phyloP scores from a whole-genome alignment of 2,797 vertebrate genomes.

The Oceanodroma leucorhoa region DNA sequence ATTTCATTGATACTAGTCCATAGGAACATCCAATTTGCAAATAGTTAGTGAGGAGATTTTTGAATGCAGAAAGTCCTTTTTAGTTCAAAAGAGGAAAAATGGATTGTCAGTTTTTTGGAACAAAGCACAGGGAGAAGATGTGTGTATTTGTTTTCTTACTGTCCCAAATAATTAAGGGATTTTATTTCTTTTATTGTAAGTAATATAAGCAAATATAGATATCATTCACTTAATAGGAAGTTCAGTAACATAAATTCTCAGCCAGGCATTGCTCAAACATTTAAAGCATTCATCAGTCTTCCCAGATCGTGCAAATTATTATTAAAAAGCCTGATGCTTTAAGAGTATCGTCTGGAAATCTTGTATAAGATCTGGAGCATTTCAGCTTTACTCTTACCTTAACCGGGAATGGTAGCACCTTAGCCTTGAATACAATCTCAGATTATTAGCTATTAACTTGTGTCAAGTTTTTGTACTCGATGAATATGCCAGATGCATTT shows the following conservation, averaged over 20 bases:
- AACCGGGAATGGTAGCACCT: not conserved
- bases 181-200: not conserved
- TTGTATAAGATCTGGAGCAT: not conserved
- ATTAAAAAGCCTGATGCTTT: not conserved
- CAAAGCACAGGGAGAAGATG: not conserved
- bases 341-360: not conserved
- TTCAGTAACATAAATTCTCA: not conserved
- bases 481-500: not conserved
- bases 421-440: not conserved
- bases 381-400: not conserved
- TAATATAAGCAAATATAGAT: not conserved
- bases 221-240: not conserved
- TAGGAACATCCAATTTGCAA: conserved; percentile 19
- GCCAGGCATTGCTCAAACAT: not conserved
- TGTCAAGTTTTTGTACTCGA: not conserved
- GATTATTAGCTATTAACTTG: not conserved
- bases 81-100: not conserved
- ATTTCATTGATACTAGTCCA: not conserved
- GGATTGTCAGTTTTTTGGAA: not conserved
- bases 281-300: not conserved
- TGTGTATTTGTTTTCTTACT: not conserved
- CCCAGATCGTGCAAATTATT: not conserved
- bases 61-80: not conserved
- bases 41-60: not conserved
- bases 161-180: not conserved